A percentile compares a stretch with the other conserved stretches of the same genome.
These are phyloP conservation scores for Caprella mutica DNA, from an alignment of 2,888 invertebrate species.

Conservation along the genomic window DNA sequence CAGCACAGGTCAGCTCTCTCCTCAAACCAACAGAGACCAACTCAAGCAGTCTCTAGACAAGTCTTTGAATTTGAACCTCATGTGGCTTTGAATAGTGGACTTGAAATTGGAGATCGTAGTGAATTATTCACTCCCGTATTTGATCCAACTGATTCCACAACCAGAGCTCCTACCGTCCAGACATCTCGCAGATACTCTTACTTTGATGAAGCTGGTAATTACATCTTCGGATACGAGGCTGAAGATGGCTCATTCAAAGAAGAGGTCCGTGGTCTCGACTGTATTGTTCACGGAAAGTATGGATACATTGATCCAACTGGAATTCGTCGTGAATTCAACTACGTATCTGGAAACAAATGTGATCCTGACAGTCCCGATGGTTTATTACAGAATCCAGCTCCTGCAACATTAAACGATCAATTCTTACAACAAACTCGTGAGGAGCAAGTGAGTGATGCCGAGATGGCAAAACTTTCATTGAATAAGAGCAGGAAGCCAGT, in stretches of 20 bases:
- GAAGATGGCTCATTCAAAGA: conserved; percentile 78
- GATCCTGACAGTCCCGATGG: conserved; percentile 42
- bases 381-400: conserved; percentile 34
- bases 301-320: conserved; percentile 78
- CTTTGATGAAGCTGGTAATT: conserved; percentile 69
- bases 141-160: background rate
- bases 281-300: conserved; percentile 74
- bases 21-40: no score
- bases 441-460: conserved; percentile 36
- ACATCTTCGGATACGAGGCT: conserved; percentile 65
- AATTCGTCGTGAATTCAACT: conserved; percentile 72
- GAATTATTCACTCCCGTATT: background rate
- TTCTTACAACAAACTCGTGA: conserved; percentile 36
- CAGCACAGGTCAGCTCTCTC: no score
- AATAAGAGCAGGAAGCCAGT: conserved; percentile 22
- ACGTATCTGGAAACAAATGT: conserved; percentile 74
- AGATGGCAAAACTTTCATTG: conserved; percentile 43
- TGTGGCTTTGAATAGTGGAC: conserved; percentile 13
- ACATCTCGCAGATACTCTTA: conserved; percentile 73
- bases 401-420: conserved; percentile 35
- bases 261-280: conserved; percentile 71
- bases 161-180: conserved; percentile 47
- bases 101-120: conserved; percentile 16
- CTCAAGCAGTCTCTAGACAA: no score
- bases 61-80: no score